These are phyloP conservation scores for Herminia tarsipennalis DNA, from an alignment of 2,888 invertebrate genomes.

Conservation along the genomic window DNA sequence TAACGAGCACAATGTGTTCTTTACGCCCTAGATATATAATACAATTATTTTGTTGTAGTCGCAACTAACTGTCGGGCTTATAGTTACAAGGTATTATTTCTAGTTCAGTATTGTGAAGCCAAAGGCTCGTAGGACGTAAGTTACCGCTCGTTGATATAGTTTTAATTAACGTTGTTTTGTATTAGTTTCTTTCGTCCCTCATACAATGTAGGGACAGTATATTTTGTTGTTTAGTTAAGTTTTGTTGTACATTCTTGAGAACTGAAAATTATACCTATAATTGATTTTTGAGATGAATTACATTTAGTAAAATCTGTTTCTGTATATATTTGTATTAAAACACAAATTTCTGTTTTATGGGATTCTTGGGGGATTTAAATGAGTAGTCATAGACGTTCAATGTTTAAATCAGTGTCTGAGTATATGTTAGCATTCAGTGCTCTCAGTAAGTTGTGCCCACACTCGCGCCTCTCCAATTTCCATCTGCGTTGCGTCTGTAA, in stretches of 20 bases:
- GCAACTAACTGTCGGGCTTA: background rate
- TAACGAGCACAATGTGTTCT: too few relatives aligned
- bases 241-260: background rate
- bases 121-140: slow-evolving; percentile 25
- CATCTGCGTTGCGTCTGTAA: too few relatives aligned
- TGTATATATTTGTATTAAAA: slow-evolving; percentile 6
- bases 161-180: slow-evolving; percentile 14
- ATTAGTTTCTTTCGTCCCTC: slow-evolving; percentile 6
- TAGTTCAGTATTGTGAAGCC: slow-evolving; percentile 25
- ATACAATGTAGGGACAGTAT: slow-evolving; percentile 6
- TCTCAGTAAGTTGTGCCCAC: too few relatives aligned
- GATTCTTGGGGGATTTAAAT: too few relatives aligned
- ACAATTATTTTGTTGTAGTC: background rate
- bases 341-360: background rate
- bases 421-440: too few relatives aligned
- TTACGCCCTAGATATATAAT: background rate
- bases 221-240: background rate
- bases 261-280: background rate
- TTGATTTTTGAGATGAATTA: background rate
- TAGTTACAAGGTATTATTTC: slow-evolving; percentile 9
- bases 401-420: too few relatives aligned
- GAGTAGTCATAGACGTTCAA: too few relatives aligned
- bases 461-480: too few relatives aligned
- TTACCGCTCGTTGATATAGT: slow-evolving; percentile 18
- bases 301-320: background rate